phyloP scores from a whole-genome alignment of 2,113 vertebrate genomes.

The Zeus faber region DNA sequence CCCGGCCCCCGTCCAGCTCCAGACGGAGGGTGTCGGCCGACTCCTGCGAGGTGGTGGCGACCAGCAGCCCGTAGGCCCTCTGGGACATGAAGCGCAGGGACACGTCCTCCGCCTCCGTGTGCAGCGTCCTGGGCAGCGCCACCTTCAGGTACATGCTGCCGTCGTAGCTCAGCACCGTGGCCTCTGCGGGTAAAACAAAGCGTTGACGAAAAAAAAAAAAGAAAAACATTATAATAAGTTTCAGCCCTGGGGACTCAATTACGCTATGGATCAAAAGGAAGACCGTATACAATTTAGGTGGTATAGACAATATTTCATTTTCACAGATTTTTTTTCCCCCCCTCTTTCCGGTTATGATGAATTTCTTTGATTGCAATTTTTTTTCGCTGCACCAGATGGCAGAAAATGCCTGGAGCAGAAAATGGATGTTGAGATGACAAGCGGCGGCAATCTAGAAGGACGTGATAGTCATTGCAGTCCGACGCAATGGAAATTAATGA shows the following conservation, averaged over 20 bases:
- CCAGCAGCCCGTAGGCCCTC: conserved; percentile 89
- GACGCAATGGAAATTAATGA: conserved; percentile 32
- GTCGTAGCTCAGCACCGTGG: conserved; percentile 89
- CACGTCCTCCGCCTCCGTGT: conserved; percentile 93
- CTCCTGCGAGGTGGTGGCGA: conserved; percentile 93
- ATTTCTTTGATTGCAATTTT: conserved; percentile 62
- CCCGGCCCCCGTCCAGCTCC: conserved; percentile 89
- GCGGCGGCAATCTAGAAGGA: conserved; percentile 45
- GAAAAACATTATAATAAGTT: not conserved
- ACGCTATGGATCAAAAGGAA: conserved; percentile 18
- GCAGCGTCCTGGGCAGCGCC: conserved; percentile 81
- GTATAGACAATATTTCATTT: conserved; percentile 8
- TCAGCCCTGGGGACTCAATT: conserved; percentile 8
- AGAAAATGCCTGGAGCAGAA: conserved; percentile 61
- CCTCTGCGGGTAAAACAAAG: too few relatives aligned
- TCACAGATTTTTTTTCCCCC: conserved; percentile 10
- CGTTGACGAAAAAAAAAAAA: too few relatives aligned
- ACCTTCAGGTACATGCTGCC: conserved; percentile 96
- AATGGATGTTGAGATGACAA: conserved; percentile 20
- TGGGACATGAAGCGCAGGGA: conserved; percentile 93
- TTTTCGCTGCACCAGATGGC: conserved; percentile 66
- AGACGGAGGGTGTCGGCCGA: conserved; percentile 92
- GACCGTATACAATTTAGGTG: conserved; percentile 20
- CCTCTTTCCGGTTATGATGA: conserved; percentile 29
- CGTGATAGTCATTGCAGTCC: conserved; percentile 45